phyloP scores from a whole-genome alignment of 1,140 invertebrate genomes.

The Zaprionus taronus region DNA sequence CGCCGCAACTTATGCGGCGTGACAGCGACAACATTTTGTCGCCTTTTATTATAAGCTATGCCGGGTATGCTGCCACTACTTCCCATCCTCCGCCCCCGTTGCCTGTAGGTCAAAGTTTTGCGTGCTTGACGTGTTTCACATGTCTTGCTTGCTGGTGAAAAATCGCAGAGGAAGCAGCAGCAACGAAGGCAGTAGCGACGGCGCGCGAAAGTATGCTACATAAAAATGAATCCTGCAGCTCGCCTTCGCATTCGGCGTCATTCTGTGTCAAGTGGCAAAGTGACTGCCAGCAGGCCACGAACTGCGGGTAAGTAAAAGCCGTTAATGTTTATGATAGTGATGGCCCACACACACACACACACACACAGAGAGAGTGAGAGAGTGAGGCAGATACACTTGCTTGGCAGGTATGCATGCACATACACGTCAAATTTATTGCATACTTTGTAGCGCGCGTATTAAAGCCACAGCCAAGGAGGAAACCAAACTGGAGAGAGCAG shows the following conservation, averaged over 20 bases:
- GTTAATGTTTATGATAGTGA: slow-evolving; percentile 74
- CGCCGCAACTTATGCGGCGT: slow-evolving; percentile 51
- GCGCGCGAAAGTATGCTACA: slow-evolving; percentile 49
- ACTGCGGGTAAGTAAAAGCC: slow-evolving; percentile 69
- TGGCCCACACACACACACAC: slow-evolving; percentile 32
- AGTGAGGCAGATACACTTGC: slow-evolving; percentile 13
- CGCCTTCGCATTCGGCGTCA: slow-evolving; percentile 47
- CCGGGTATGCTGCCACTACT: too few species aligned
- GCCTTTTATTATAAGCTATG: slow-evolving; percentile 48
- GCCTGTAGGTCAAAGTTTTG: slow-evolving; percentile 42
- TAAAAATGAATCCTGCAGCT: slow-evolving; percentile 38
- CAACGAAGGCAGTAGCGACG: background rate
- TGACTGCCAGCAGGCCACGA: slow-evolving; percentile 46
- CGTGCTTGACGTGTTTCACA: slow-evolving; percentile 42
- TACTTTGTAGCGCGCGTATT: slow-evolving; percentile 67
- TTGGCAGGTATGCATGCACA: slow-evolving; percentile 33
- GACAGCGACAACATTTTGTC: slow-evolving; percentile 65
- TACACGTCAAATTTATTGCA: slow-evolving; percentile 72
- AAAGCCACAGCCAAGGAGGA: slow-evolving; percentile 29
- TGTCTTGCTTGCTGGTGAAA: slow-evolving; percentile 31
- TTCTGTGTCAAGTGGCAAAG: slow-evolving; percentile 62
- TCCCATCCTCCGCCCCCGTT: too few species aligned
- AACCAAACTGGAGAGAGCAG: slow-evolving; percentile 33
- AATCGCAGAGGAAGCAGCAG: slow-evolving; percentile 44
- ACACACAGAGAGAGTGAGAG: slow-evolving; percentile 7